Base-by-base conservation (phyloP, 2,888 invertebrate genomes). In the Tholera decimalis region DNA sequence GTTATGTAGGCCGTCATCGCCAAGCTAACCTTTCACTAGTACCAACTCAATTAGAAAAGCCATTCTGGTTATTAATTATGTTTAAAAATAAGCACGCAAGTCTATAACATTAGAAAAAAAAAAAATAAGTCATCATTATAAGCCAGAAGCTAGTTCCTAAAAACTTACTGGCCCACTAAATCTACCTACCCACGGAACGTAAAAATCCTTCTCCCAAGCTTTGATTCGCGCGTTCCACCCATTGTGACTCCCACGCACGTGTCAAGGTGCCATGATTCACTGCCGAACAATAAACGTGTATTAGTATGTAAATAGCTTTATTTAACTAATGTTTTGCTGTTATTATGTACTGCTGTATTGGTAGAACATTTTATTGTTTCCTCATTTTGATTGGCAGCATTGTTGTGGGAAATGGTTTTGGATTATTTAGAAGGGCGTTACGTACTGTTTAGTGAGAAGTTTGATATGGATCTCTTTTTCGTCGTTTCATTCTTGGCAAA, bases 231-330 rank as follows among this genome's bases (percentile, higher is more conserved):
- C 66, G 75, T 76, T 79, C 77, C 77, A 35, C 4, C 70, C 78
- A 92, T 93, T 92, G 93, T 93, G 82, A 77, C 88, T 71, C 93
- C 93, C 87, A 93, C 93, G 82, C 82, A 43, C 41, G 66, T 89
- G 89, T 91, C 92, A 92, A 93, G 93, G 93, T 78, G 81, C 66
- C 55, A 77, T 92, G 92, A 90, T 74, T 91, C 91, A 91, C 62
- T 82, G 73, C 61, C 73, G 74, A 82, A 87, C 73, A 73, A 73
- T 77, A 87, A 73, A 87, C 83, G 71, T 82, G 73, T 82, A 63
- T 60, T 76, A 68, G 64, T 82, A 79, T 79, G 79, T 76, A 60
- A 79, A 82, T 82, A 53, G 65, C 66, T 65, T 71, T 55, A 79
- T 75, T 74, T 62, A 64, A 58, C 56, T 30, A 54, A 70, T 80